Percentiles rank a stretch among this genome's conserved stretches.
phyloP scores from a whole-genome alignment of 2,888 invertebrate species.

The Tetranychus truncatus region DNA sequence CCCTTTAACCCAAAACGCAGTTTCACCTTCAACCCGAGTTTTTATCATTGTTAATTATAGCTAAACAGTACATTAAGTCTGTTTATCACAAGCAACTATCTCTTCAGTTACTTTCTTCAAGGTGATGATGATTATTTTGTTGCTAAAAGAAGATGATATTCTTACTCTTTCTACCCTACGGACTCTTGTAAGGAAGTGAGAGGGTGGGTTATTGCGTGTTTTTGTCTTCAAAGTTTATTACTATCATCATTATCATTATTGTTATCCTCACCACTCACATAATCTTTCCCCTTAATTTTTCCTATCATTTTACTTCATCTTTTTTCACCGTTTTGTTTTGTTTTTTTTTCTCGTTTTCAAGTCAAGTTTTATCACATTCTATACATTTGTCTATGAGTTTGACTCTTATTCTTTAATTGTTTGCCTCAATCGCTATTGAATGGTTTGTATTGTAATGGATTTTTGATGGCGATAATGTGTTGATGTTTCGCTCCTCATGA shows the following conservation, averaged over 20 bases:
- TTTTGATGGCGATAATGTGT: no score
- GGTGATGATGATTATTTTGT: background rate
- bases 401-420: no score
- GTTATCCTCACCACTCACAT: background rate
- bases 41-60: background rate
- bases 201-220: background rate
- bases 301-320: background rate
- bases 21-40: background rate
- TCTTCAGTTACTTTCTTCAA: background rate
- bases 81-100: background rate
- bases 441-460: no score
- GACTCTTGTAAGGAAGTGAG: background rate
- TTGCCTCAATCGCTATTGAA: no score
- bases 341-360: background rate
- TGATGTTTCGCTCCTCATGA: background rate
- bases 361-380: no score
- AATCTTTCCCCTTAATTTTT: background rate
- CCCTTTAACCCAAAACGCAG: background rate
- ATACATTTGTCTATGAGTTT: no score
- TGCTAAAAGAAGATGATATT: background rate
- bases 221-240: background rate
- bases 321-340: background rate
- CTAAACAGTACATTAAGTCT: background rate
- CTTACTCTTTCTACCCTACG: background rate
- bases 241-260: no score